Conservation (phyloP, 2,113 vertebrate genomes). For the Pollimyrus isidori region DNA sequence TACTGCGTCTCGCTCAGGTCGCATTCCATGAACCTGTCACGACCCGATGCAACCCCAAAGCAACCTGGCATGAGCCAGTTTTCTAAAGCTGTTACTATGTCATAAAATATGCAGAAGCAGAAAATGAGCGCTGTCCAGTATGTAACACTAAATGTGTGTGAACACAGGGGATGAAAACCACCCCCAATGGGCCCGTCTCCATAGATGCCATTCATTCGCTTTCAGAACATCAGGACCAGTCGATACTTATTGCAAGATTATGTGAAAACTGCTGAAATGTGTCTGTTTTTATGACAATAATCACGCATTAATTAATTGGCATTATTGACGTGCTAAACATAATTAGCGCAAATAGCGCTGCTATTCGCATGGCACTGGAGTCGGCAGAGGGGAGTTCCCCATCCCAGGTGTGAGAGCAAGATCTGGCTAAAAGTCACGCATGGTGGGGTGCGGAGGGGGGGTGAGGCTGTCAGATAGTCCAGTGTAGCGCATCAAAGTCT, state of each 20-base stretch:
- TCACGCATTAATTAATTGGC: not conserved
- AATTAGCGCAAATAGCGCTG: not conserved
- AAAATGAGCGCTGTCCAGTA: not conserved
- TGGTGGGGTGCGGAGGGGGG: no score
- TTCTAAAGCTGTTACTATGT: not conserved
- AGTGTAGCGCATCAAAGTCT: not conserved
- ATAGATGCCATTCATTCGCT: not conserved
- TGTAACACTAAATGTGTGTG: not conserved
- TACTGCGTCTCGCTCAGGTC: constrained; percentile 33
- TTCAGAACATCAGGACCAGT: not conserved
- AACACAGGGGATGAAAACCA: not conserved
- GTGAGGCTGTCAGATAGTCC: not conserved
- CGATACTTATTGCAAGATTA: not conserved
- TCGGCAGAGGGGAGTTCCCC: not conserved
- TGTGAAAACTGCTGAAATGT: not conserved
- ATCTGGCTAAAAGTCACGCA: not conserved
- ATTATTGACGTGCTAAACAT: not conserved
- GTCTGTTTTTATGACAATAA: not conserved
- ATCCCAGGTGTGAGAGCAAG: not conserved
- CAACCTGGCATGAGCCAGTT: not conserved
- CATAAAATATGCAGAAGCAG: not conserved
- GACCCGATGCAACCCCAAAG: not conserved
- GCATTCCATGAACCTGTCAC: constrained; percentile 26
- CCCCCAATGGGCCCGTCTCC: not conserved
- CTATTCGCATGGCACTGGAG: not conserved